Evolutionary conservation across 2,113 vertebrate species (phyloP).

Genomic region (Sylvia atricapilla): DNA sequence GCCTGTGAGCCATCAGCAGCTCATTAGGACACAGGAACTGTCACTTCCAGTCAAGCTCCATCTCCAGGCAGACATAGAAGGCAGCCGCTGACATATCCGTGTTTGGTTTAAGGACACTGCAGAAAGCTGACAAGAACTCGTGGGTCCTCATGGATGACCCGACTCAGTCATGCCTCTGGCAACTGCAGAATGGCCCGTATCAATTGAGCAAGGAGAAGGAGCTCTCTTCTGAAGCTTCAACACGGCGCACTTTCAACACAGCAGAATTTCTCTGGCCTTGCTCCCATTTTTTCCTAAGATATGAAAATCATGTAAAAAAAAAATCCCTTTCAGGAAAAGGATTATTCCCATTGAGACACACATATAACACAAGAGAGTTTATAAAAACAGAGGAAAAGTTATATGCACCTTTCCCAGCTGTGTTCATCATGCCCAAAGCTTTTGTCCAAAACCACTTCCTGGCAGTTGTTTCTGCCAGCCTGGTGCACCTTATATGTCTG

Average conservation of each 20-base stretch:
- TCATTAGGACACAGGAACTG: not conserved
- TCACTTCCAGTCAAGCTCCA: not conserved
- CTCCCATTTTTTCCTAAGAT: not conserved
- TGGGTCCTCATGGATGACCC: not conserved
- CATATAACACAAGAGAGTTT: not conserved
- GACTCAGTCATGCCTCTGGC: not conserved
- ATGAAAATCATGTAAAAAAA: not conserved
- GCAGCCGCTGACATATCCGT: not conserved
- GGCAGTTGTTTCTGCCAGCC: not conserved
- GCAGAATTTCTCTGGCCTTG: not conserved
- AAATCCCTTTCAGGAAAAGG: not conserved
- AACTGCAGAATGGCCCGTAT: not conserved
- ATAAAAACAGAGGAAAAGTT: not conserved
- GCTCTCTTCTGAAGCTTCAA: not conserved
- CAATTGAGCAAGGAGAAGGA: not conserved
- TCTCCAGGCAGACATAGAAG: rapidly evolving
- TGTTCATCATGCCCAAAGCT: not conserved
- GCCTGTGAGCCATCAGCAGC: not conserved
- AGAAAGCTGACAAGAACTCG: not conserved
- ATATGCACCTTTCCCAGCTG: not conserved
- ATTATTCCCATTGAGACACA: not conserved
- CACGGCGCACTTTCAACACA: not conserved
- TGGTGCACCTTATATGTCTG: not conserved
- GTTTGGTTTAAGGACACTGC: not conserved
- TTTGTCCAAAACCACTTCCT: not conserved